phyloP scores from a whole-genome alignment of 2,888 invertebrate genomes.

The Deilephila elpenor region DNA sequence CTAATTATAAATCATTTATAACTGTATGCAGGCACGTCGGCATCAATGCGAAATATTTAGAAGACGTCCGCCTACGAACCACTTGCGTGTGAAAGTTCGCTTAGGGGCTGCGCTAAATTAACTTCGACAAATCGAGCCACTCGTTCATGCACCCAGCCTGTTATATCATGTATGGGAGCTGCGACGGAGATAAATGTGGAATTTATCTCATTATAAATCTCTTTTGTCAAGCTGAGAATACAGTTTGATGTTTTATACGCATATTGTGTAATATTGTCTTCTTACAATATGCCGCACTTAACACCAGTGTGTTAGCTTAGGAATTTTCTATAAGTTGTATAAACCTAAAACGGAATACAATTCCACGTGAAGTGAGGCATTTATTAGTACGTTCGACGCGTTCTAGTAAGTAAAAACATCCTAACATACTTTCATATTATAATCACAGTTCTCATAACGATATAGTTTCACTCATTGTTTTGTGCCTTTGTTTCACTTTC shows the following conservation, averaged over 20 bases:
- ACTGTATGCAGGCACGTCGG: constrained; percentile 49
- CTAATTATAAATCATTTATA: constrained; percentile 68
- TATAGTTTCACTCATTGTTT: constrained; percentile 20
- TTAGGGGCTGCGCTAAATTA: constrained; percentile 51
- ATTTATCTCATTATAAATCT: constrained; percentile 17
- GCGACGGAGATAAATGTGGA: constrained; percentile 2
- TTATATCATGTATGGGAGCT: neutral
- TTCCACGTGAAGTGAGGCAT: neutral
- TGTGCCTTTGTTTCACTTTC: constrained; percentile 16
- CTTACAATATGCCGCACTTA: neutral
- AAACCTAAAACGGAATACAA: neutral
- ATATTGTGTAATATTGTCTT: neutral
- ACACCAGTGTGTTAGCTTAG: constrained; percentile 12
- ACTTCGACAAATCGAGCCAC: constrained; percentile 53
- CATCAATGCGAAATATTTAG: constrained; percentile 63
- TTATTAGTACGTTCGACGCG: neutral
- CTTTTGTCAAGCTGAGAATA: constrained; percentile 6
- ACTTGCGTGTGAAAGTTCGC: constrained; percentile 59
- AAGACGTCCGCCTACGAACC: constrained; percentile 64
- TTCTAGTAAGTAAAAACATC: constrained; percentile 5
- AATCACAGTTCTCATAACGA: constrained; percentile 17
- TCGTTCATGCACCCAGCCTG: constrained; percentile 4
- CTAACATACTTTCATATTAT: constrained; percentile 13
- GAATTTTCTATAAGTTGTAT: neutral
- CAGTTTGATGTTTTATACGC: neutral